phyloP scores from a whole-genome alignment of 2,888 invertebrate genomes.

The Mactromeris polynyma region DNA sequence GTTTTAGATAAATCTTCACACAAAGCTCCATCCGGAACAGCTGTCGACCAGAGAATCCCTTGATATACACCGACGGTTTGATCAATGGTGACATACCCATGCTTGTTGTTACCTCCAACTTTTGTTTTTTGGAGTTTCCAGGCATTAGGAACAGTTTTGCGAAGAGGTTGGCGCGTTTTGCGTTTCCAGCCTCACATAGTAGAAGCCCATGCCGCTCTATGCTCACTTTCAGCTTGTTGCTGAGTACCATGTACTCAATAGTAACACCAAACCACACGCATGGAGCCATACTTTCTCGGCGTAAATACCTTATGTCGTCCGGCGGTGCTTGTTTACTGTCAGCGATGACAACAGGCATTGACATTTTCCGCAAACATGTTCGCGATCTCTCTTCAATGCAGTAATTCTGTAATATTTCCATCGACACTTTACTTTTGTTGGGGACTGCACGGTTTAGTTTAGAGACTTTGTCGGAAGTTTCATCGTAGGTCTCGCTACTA shows the following conservation, averaged over 20 bases:
- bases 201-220: background rate
- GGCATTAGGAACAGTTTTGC: slow-evolving; percentile 22
- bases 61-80: background rate
- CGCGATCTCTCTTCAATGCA: background rate
- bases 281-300: background rate
- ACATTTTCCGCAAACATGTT: background rate
- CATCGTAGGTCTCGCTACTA: background rate
- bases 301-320: background rate
- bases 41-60: background rate
- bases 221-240: slow-evolving; percentile 16
- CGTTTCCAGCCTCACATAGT: background rate
- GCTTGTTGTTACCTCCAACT: background rate
- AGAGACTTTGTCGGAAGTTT: background rate
- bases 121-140: slow-evolving; percentile 10
- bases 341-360: background rate
- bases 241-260: background rate
- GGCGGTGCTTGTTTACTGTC: background rate
- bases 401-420: no score
- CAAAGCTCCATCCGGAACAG: background rate
- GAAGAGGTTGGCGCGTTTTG: background rate
- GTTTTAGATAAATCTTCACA: slow-evolving; percentile 7
- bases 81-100: background rate
- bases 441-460: background rate
- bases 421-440: background rate
- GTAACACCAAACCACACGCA: background rate